Evolutionary conservation across 2,888 invertebrate genomes (phyloP).

Genomic region (Drosophila macrospina): DNA sequence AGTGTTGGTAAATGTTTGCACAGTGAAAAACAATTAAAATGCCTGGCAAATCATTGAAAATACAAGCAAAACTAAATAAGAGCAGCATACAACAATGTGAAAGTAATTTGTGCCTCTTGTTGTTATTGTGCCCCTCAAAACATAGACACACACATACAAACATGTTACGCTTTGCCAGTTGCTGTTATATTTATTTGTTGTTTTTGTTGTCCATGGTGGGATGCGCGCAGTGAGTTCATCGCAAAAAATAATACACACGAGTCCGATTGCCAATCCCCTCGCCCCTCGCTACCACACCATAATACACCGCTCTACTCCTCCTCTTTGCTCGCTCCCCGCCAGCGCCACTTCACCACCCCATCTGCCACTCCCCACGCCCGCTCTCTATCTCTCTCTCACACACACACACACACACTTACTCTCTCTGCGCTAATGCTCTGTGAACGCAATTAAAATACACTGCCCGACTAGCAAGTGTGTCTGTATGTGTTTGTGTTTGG

Average conservation of each 20-base stretch:
- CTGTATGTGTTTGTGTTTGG: constrained; percentile 36
- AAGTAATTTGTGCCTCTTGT: constrained; percentile 54
- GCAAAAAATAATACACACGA: constrained; percentile 80
- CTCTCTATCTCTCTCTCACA: constrained; percentile 18
- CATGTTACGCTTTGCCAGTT: constrained; percentile 57
- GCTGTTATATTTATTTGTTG: constrained; percentile 39
- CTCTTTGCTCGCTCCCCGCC: constrained; percentile 41
- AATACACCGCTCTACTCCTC: constrained; percentile 1
- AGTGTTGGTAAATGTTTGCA: constrained; percentile 58
- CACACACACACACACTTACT: constrained; percentile 2
- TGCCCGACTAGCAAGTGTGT: constrained; percentile 39
- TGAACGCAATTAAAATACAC: constrained; percentile 73
- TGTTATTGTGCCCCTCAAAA: constrained; percentile 10
- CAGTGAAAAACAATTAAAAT: constrained; percentile 27
- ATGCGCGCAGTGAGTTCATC: constrained; percentile 81
- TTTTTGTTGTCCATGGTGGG: constrained; percentile 64
- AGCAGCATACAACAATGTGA: constrained; percentile 46
- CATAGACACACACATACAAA: constrained; percentile 15
- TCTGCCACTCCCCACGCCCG: constrained; percentile 56
- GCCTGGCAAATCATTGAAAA: constrained; percentile 10
- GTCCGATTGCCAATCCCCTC: constrained; percentile 33
- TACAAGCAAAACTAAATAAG: constrained; percentile 1
- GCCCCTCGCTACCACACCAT: not conserved
- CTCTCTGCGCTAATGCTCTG: constrained; percentile 50
- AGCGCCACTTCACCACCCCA: constrained; percentile 52